Evolutionary conservation across 2,797 vertebrate genomes (phyloP), one percentile per base, ranked within the genome.

Genomic region (Channallabes apus): DNA sequence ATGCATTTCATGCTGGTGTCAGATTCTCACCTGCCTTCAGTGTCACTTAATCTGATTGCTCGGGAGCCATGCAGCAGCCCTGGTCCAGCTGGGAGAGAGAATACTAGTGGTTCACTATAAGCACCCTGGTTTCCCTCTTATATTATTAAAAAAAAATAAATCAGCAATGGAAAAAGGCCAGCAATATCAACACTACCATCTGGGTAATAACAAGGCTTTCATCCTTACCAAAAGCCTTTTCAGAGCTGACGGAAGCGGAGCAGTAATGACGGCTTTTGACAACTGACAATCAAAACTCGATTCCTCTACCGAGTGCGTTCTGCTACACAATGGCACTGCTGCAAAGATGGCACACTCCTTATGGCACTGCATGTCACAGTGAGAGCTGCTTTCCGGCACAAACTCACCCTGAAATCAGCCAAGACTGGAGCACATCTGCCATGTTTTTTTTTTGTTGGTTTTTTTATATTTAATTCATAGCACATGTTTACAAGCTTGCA

Each of bases 271-370:
- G 85, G 89, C 91, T 90, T 91, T 88, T 88, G 83, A 91, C 89
- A 88, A 89, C 88, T 86, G 38, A 90, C 90, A 91, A 92, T 90
- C 89, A 90, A 89, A 92, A 89, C 89, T 89, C 87, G 88, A 91
- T 92, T 89, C 88, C 89, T 90, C 80, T 82, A 77, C 82, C 71
- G 82, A 86, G 88, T 89, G 89, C 76, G 89, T 89, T 82, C 89
- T 78, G 67, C 82, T 85, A 82, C 81, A 89, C 89, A 88, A 89
- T 86, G 73, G 82, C 54, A 62, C 83, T 17, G 59, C 82, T 59
- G 59, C 73, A 86, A 88, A 89, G 86, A 89, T 85, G 71, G 84
- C 71, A 69, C 83, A 80, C 65, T 82, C 46, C 81, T 82, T 38
- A 51, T 27, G 72, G 58, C 64, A 58, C 68, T 20, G 67, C 24